These are phyloP conservation scores for Cyaniris semiargus DNA, from an alignment of 2,888 invertebrate species.

Conservation along the genomic window DNA sequence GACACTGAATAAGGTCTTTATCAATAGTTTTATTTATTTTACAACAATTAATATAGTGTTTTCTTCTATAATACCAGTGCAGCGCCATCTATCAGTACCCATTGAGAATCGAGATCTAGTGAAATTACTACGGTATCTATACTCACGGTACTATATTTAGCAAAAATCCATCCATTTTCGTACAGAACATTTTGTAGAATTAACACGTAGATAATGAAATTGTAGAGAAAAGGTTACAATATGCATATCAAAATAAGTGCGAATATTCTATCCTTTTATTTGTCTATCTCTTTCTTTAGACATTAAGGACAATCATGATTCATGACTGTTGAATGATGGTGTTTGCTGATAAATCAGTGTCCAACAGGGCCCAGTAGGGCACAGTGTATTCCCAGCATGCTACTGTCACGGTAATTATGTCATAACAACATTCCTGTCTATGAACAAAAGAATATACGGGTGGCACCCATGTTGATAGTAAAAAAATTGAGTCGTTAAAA, in stretches of 20 bases:
- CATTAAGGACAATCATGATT: neutral
- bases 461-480: neutral
- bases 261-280: neutral
- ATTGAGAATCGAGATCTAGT: neutral
- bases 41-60: neutral
- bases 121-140: neutral
- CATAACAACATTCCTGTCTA: slow-evolving; percentile 56
- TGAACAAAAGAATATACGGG: slow-evolving; percentile 34
- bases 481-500: neutral
- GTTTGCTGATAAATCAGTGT: neutral
- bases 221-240: neutral
- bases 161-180: too few relatives aligned
- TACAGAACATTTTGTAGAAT: too few relatives aligned
- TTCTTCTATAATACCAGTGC: neutral
- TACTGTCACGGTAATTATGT: slow-evolving; percentile 64
- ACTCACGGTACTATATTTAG: neutral
- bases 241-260: neutral
- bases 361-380: neutral
- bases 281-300: neutral
- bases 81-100: neutral
- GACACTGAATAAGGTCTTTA: too few relatives aligned
- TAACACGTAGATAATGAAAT: neutral
- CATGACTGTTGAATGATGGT: neutral
- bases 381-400: neutral
- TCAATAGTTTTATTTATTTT: neutral